Percentiles rank a stretch among this genome's conserved stretches.
phyloP scores from a whole-genome alignment of 2,113 vertebrate genomes.

The Mesocricetus auratus region DNA sequence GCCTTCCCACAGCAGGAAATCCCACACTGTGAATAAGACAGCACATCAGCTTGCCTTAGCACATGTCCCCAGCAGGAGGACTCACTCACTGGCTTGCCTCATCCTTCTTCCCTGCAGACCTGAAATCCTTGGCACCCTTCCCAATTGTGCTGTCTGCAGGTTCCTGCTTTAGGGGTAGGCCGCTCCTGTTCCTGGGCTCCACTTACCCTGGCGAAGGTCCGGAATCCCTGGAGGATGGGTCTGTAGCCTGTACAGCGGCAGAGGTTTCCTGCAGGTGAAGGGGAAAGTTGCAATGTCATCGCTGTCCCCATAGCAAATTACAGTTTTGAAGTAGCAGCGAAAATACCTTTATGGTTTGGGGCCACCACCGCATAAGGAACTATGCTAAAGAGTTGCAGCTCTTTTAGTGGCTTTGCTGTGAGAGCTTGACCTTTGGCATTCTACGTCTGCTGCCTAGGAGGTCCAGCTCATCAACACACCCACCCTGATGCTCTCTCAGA shows the following conservation, averaged over 20 bases:
- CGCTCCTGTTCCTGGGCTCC: background rate
- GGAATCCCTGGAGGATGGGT: conserved; percentile 95
- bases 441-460: background rate
- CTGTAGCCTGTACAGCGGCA: conserved; percentile 98
- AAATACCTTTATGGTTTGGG: no score
- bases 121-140: background rate
- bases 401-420: background rate
- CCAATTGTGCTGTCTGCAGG: background rate
- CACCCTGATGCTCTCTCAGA: background rate
- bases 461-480: background rate
- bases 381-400: no score
- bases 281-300: background rate
- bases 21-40: background rate
- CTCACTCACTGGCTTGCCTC: background rate
- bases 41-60: background rate
- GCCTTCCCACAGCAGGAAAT: background rate
- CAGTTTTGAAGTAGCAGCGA: no score
- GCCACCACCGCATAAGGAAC: no score
- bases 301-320: no score
- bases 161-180: background rate
- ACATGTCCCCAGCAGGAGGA: accelerated
- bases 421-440: background rate
- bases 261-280: conserved; percentile 91
- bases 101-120: background rate
- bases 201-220: conserved; percentile 93